Evolutionary conservation across 1,140 invertebrate species (phyloP), one percentile per base, ranked within the genome.

Genomic region (Kradibia gibbosae): DNA sequence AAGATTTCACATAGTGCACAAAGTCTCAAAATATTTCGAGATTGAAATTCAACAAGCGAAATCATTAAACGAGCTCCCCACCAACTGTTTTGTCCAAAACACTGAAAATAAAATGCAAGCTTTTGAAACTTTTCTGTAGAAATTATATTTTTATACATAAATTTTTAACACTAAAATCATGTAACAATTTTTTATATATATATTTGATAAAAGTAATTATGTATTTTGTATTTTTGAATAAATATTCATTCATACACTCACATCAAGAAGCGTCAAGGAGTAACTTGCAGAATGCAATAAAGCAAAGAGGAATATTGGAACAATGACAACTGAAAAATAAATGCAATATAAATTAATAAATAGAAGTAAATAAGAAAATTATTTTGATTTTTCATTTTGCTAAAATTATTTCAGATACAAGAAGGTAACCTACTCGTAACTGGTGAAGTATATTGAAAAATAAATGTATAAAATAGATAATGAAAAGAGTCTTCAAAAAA

Each of bases 401-500:
- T 67, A 50, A 74, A 80, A 71, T 36, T 17, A 83, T 77, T 62
- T 75, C n/a, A n/a, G 57, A 75, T 83, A 80, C 2, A 45, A 67
- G 78, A 65, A 80, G 75, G 83, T 95, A 95, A 94, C 94, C 96
- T 97, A 98, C 96, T 93, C 84, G 97, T 94, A 71, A 98, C 94
- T 39, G 98, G 97, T 75, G 95, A 92, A 50, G 95, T 95, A 90
- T 96, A 98, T 83, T 99, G 93, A 89, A 99, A 99, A 85, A 99
- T 97, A 70, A 99, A 90, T 17, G 97, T 97, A 90, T 96, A 99
- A 89, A 99, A 94, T 75, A 99, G 92, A 89, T 99, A 99, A 90
- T 99, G 98, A 85, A 96, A 98, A 80, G 97, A 98, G 92, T 99
- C 98, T 91, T 99, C 98, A 60, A 95, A 86, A 82, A 99, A 92